Percentiles rank a stretch among this genome's conserved stretches.
Evolutionary conservation across 2,888 invertebrate genomes (phyloP).

Genomic region (Gnatocerus cornutus): DNA sequence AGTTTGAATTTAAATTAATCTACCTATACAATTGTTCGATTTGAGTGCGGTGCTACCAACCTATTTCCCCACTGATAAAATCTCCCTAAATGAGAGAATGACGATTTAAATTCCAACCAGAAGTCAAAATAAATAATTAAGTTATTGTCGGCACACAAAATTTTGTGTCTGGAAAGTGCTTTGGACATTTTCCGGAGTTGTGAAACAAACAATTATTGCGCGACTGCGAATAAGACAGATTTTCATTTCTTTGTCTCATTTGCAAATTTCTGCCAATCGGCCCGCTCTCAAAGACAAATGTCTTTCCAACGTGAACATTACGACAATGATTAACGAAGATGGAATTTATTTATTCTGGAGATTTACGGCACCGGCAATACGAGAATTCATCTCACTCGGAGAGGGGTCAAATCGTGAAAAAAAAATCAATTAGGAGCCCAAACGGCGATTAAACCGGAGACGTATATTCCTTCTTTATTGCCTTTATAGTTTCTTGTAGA

Average conservation of each 20-base stretch:
- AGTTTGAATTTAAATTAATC: too few species aligned
- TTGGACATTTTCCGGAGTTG: too few species aligned
- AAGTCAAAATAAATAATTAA: too few species aligned
- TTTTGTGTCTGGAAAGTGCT: too few species aligned
- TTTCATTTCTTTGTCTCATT: constrained; percentile 1
- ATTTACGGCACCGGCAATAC: constrained; percentile 10
- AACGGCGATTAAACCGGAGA: constrained; percentile 51
- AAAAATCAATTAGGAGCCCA: constrained; percentile 51
- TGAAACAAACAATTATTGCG: too few species aligned
- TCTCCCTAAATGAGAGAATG: too few species aligned
- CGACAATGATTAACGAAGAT: constrained; percentile 16
- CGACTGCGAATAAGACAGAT: too few species aligned
- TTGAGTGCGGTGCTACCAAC: too few species aligned
- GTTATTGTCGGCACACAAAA: too few species aligned
- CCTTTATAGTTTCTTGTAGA: constrained; percentile 52
- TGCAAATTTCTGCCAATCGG: constrained; percentile 3
- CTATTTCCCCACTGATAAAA: too few species aligned
- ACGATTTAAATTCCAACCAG: too few species aligned
- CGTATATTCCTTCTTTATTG: constrained; percentile 55
- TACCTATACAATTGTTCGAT: too few species aligned
- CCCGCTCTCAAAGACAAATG: constrained; percentile 2
- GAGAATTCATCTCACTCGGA: constrained; percentile 14
- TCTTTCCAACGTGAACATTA: constrained; percentile 2
- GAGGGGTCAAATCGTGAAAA: constrained; percentile 7
- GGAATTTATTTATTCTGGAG: constrained; percentile 27